Evolutionary conservation across 2,797 vertebrate species (phyloP), one percentile per base, ranked within the genome.

Genomic region (Sebastes elongatus): DNA sequence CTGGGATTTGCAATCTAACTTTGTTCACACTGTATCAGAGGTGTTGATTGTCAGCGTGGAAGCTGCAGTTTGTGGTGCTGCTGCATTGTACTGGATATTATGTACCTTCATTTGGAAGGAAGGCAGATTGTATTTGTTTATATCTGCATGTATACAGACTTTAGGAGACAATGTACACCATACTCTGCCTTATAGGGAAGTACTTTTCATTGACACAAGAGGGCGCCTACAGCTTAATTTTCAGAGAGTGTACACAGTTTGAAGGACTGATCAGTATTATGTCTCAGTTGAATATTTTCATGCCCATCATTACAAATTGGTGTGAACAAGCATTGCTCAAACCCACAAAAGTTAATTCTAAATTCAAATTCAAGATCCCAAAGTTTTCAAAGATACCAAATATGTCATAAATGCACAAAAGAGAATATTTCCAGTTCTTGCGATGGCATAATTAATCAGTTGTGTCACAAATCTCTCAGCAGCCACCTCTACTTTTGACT

Each of bases 131-230:
- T 22, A 52, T n/a, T n/a, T n/a, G 30, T 66, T 49, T 27, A 13
- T 49, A 38, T 75, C 2, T 46, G 28, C 5, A 22, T 7, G 67
- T 7, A 22, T 14, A 0, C 10, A 25, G 13, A 10, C 4, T 35
- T n/a, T 7, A 1, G 3, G 7, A 4, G 10, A 28, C 25, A n/a
- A 20, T 7, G 22, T 5, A 42, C 3, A 2, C 7, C 7, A 2
- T 61, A 1, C 5, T 55, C 10, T 6, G 38, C 2, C 18, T 62
- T 14, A 30, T 11, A 63, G 0, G 11, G 18, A 16, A 30, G 4
- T 32, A 69, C 32, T 13, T 23, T 9, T n/a, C 8, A 53, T 11
- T 25, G 68, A 71, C 89, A 78, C 74, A 23, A 81, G 87, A 32
- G 69, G 85, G 83, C 55, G 22, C 23, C 25, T 13, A 5, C 22